Base-by-base conservation (phyloP, 2,797 vertebrate genomes). In the Sebastes hopkinsi region DNA sequence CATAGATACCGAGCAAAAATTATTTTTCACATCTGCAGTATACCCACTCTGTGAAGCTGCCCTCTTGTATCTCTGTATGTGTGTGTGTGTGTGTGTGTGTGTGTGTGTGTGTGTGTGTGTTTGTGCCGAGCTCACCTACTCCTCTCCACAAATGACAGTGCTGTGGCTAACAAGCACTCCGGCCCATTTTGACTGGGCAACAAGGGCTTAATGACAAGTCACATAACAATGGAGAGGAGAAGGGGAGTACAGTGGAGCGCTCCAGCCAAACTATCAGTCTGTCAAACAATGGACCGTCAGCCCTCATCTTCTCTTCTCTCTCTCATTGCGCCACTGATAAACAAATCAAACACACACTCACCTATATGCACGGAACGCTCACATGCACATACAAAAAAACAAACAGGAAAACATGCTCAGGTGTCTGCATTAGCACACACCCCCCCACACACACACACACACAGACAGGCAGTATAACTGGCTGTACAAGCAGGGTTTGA, bases 131-230 rank as follows among this genome's bases (percentile, higher is more conserved):
- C 83, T 92, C 92, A 88, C 91, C 91, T 88, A 79, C 90, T 84
- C 84, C 86, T 85, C 92, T 93, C 77, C 79, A 88, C 86, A 88
- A 81, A 90, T 88, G 87, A 89, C 81, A 87, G 87, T 25, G 72
- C 82, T 67, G 92, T 23, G 75, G 86, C 87, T 86, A 93, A 94
- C 92, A 91, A 88, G 90, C 92, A 94, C 92, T 94, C 76, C 67
- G 88, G 90, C 83, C 82, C 89, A 85, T 91, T 93, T 88, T 90
- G 88, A 92, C 91, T 90, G 90, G 89, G 55, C 92, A 92, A 94
- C 92, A 93, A 95, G 92, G 90, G 89, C 93, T 95, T 94, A 92
- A 94, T 93, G 93, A 95, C 90, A 89, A 94, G 92, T 92, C 92
- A 82, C 83, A 91, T 67, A 93, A 95, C 93, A 95, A 94, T 92